Evolutionary conservation across 2,797 vertebrate species (phyloP).

Genomic region (Esox masquinongy): DNA sequence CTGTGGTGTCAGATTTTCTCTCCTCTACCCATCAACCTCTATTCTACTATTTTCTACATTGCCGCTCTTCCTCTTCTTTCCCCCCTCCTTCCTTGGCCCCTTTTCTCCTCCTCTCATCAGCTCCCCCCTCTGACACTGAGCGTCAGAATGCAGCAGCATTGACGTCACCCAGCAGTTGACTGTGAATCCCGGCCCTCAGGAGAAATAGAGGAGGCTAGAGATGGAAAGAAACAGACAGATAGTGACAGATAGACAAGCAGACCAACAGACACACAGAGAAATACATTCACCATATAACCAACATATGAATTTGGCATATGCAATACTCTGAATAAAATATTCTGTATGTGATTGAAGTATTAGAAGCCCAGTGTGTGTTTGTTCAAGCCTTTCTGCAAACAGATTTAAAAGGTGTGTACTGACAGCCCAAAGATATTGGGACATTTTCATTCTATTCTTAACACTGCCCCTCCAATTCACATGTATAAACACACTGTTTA

Average conservation of each 20-base stretch:
- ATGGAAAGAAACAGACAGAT: not conserved
- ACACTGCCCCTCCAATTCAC: constrained; percentile 8
- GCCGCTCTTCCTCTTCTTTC: not conserved
- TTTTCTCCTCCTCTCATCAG: not conserved
- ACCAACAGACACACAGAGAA: not conserved
- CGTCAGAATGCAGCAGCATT: constrained; percentile 56
- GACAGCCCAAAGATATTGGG: not conserved
- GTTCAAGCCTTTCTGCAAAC: constrained; percentile 5
- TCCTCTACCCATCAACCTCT: not conserved
- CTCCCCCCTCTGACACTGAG: constrained; percentile 36
- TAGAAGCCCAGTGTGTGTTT: not conserved
- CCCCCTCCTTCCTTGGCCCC: not conserved
- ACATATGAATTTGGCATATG: too few species aligned
- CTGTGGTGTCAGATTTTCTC: not conserved
- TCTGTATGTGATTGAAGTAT: not conserved
- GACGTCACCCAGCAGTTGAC: constrained; percentile 66
- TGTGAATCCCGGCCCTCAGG: constrained; percentile 65
- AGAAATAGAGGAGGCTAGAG: constrained; percentile 34
- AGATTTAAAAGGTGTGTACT: not conserved
- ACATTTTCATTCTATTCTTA: constrained; percentile 8
- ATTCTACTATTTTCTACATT: not conserved
- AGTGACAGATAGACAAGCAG: not conserved
- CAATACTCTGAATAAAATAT: too few species aligned
- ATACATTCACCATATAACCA: too few species aligned
- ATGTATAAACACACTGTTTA: not conserved